phyloP scores from a whole-genome alignment of 2,797 vertebrate genomes.

The Caiman crocodilus region DNA sequence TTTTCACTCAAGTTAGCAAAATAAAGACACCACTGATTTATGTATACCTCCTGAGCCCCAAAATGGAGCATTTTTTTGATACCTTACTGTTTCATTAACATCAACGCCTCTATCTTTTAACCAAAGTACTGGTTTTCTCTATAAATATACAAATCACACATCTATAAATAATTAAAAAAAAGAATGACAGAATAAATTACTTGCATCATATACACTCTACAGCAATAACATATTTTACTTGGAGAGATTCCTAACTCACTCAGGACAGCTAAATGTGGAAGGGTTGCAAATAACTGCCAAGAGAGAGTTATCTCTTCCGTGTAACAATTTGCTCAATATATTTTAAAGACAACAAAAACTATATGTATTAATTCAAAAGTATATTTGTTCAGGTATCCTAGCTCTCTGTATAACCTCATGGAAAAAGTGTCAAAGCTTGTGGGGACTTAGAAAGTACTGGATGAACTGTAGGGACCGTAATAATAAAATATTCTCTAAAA shows the following conservation, averaged over 20 bases:
- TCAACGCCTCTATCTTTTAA: background rate
- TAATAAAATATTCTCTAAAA: constrained; percentile 50
- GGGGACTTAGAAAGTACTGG: constrained; percentile 41
- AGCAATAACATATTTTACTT: background rate
- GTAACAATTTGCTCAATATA: constrained; percentile 26
- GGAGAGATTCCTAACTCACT: background rate
- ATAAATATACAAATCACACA: background rate
- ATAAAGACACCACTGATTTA: background rate
- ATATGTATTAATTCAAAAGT: constrained; percentile 40
- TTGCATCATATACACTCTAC: background rate
- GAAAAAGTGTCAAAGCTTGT: constrained; percentile 15
- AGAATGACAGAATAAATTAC: background rate
- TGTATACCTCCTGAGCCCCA: background rate
- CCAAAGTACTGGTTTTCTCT: background rate
- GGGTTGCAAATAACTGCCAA: too few species aligned
- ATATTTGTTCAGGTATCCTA: background rate
- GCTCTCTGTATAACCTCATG: background rate
- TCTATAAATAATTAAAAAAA: background rate
- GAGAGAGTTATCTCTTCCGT: too few species aligned
- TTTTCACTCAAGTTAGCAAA: background rate
- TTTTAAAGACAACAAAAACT: constrained; percentile 42
- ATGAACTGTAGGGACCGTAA: constrained; percentile 47
- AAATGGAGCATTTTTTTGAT: background rate
- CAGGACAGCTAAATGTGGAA: too few species aligned
- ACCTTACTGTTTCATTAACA: background rate